Evolutionary conservation across 2,113 vertebrate species (phyloP).

Genomic region (Bubo blakistoni): DNA sequence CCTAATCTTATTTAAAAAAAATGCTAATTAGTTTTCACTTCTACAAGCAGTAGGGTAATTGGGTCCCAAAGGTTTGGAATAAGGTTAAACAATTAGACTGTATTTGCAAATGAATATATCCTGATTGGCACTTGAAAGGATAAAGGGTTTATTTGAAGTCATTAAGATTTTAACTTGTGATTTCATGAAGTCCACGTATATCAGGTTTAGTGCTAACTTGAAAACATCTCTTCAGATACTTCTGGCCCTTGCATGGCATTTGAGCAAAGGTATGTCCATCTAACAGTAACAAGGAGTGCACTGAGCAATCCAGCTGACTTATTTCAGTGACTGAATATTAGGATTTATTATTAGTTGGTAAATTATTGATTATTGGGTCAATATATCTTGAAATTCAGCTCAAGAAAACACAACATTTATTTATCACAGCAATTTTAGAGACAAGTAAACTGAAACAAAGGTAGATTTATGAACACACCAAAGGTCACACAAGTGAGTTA

Average conservation of each 20-base stretch:
- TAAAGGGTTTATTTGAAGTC: constrained; percentile 47
- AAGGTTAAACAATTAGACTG: constrained; percentile 47
- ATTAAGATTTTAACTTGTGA: not conserved
- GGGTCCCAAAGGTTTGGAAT: constrained; percentile 41
- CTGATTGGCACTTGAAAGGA: constrained; percentile 46
- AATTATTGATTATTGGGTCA: constrained; percentile 32
- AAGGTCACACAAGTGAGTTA: constrained; percentile 15
- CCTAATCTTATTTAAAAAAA: not conserved
- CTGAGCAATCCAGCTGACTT: not conserved
- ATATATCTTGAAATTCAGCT: constrained; percentile 35
- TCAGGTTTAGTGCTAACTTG: not conserved
- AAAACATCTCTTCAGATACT: not conserved
- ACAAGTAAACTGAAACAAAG: constrained; percentile 14
- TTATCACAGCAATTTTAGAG: constrained; percentile 2
- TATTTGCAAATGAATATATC: constrained; percentile 22
- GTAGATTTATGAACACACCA: constrained; percentile 13
- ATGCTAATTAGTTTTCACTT: constrained; percentile 4
- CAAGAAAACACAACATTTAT: not conserved
- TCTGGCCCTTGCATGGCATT: not conserved
- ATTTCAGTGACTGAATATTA: not conserved
- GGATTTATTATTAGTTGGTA: constrained; percentile 26
- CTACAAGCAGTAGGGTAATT: constrained; percentile 34
- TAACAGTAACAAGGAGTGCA: not conserved
- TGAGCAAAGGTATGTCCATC: not conserved
- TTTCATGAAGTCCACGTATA: not conserved